Evolutionary conservation across 2,888 invertebrate species (phyloP).

Genomic region (Acanthosepion pharaonis): DNA sequence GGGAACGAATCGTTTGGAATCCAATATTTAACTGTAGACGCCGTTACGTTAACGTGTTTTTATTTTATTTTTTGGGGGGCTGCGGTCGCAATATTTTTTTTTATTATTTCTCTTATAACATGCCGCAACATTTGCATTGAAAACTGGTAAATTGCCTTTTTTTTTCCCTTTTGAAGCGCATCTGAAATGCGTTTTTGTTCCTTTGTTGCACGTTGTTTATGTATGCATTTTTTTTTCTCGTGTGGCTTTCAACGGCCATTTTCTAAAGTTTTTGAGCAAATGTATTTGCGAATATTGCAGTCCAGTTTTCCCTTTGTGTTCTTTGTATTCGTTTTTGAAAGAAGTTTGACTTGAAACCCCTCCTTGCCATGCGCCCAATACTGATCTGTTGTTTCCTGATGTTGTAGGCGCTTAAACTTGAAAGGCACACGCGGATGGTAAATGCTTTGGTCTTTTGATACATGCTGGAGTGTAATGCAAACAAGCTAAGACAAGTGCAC

Average conservation of each 20-base stretch:
- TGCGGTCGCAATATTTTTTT: too few species aligned
- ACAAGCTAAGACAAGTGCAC: not conserved
- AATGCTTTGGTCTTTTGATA: conserved; percentile 23
- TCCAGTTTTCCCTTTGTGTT: not conserved
- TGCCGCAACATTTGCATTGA: too few species aligned
- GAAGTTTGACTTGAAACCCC: not conserved
- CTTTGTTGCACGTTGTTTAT: not conserved
- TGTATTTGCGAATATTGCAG: not conserved
- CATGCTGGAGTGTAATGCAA: not conserved
- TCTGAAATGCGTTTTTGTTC: not conserved
- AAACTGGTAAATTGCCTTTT: too few species aligned
- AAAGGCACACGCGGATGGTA: conserved; percentile 13
- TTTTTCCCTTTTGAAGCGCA: not conserved
- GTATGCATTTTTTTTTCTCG: not conserved
- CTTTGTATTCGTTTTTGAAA: not conserved
- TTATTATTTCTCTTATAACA: too few species aligned
- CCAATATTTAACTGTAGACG: too few species aligned
- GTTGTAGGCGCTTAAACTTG: conserved; percentile 33
- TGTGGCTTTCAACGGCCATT: not conserved
- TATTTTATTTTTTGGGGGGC: too few species aligned
- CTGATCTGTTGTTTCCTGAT: not conserved
- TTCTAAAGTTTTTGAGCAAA: not conserved
- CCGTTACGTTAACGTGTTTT: too few species aligned
- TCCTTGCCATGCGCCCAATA: not conserved
- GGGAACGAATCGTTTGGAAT: too few species aligned